phyloP scores from a whole-genome alignment of 2,888 invertebrate genomes.

The Agrochola circellaris region DNA sequence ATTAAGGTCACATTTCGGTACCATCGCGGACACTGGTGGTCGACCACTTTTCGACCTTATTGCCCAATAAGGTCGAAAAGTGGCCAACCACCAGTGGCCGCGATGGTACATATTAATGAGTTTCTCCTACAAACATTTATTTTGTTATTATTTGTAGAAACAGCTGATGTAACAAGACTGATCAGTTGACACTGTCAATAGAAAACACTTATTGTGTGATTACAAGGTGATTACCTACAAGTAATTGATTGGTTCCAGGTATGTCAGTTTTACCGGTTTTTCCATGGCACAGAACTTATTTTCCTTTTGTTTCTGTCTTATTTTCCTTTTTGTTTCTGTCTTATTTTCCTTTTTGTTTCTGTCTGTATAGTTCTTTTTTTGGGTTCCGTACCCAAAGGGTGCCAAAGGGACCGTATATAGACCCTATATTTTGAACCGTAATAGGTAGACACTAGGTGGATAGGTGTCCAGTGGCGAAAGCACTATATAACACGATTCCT shows the following conservation, averaged over 20 bases:
- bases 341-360: neutral
- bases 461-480: no score
- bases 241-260: neutral
- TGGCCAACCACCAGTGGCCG: no score
- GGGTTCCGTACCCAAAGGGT: no score
- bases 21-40: no score
- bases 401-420: no score
- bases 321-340: neutral
- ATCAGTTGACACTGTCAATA: neutral
- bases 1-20: neutral
- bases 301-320: neutral
- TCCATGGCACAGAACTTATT: neutral
- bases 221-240: neutral
- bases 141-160: constrained; percentile 13
- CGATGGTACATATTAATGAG: neutral
- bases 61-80: no score
- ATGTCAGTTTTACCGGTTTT: neutral
- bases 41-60: no score
- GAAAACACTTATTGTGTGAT: neutral
- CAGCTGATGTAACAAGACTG: constrained; percentile 19
- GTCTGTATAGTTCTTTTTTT: no score
- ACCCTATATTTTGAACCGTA: no score
- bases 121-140: neutral
- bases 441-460: no score
- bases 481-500: no score